phyloP scores from a whole-genome alignment of 2,888 invertebrate species.

The Phalera bucephala region DNA sequence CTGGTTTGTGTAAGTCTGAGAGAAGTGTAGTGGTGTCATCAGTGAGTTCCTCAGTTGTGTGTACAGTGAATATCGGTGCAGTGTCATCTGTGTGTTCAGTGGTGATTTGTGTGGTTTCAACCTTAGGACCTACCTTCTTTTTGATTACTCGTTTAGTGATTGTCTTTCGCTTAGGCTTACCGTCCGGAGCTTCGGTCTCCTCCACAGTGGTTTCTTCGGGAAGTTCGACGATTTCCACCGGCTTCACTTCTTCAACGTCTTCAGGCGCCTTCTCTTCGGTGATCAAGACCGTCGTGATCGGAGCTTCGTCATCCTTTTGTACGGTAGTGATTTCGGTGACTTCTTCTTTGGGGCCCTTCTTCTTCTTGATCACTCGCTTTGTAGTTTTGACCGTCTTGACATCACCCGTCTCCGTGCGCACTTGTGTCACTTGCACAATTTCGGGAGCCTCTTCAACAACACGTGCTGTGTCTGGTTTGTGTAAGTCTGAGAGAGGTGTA shows the following conservation, averaged over 20 bases:
- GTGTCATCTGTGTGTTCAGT: slow-evolving; percentile 17
- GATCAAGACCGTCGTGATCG: slow-evolving; percentile 30
- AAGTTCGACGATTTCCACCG: background rate
- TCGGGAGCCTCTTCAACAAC: slow-evolving; percentile 22
- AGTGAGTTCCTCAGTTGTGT: slow-evolving; percentile 8
- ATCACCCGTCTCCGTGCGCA: slow-evolving; percentile 21
- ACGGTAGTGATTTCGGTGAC: slow-evolving; percentile 30
- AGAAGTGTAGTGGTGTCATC: slow-evolving; percentile 2
- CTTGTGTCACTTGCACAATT: slow-evolving; percentile 20
- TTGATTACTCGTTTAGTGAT: background rate
- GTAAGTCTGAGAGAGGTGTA: slow-evolving; percentile 1
- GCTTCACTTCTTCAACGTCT: slow-evolving; percentile 17
- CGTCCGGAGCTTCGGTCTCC: slow-evolving; percentile 1
- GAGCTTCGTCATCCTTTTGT: slow-evolving; percentile 48
- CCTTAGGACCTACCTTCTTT: slow-evolving; percentile 8
- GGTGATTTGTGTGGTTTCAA: slow-evolving; percentile 6
- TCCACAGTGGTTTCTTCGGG: slow-evolving; percentile 6
- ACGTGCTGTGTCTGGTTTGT: background rate
- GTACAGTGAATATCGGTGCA: background rate
- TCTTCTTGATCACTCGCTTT: slow-evolving; percentile 38
- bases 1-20: background rate
- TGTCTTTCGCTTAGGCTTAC: slow-evolving; percentile 4
- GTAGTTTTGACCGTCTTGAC: slow-evolving; percentile 40
- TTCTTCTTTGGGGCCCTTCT: slow-evolving; percentile 30
- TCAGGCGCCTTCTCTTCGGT: slow-evolving; percentile 30